A percentile compares a stretch with the other conserved stretches of the same genome.
These are phyloP conservation scores for Pseudomyrmex dendroicus DNA, from an alignment of 1,140 invertebrate genomes.

Conservation along the genomic window DNA sequence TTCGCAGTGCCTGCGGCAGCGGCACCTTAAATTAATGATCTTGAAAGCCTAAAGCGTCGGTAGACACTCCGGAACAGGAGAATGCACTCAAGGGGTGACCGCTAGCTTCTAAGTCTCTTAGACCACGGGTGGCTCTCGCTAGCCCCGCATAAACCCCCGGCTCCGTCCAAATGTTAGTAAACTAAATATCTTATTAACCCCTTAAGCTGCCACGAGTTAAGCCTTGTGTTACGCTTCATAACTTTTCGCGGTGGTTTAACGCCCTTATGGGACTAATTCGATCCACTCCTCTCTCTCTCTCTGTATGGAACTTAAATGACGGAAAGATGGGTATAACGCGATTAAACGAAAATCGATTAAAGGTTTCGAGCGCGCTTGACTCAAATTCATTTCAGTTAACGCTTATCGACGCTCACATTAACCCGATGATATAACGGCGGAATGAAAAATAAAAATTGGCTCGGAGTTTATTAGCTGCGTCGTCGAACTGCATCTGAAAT, in stretches of 20 bases:
- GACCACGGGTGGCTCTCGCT: conserved; percentile 76
- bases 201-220: conserved; percentile 77
- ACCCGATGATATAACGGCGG: neutral
- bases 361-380: conserved; percentile 15
- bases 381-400: conserved; percentile 33
- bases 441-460: neutral
- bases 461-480: too few species aligned
- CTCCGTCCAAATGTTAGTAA: conserved; percentile 82
- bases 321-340: conserved; percentile 37
- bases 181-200: conserved; percentile 85
- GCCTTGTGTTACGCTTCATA: conserved; percentile 68
- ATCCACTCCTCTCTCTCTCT: conserved; percentile 26
- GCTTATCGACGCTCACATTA: neutral
- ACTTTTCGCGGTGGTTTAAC: conserved; percentile 66
- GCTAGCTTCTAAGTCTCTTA: conserved; percentile 84
- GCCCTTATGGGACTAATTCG: conserved; percentile 54
- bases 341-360: conserved; percentile 49
- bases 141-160: conserved; percentile 71
- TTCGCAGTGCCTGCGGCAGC: conserved; percentile 73
- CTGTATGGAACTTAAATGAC: conserved; percentile 36
- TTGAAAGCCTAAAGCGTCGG: conserved; percentile 83
- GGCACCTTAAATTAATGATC: conserved; percentile 84
- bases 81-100: conserved; percentile 85
- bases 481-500: neutral
- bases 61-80: conserved; percentile 83